A percentile compares a stretch with the other conserved stretches of the same genome.
These are phyloP conservation scores for Microtus agrestis DNA, from an alignment of 2,797 vertebrate genomes.

Conservation along the genomic window DNA sequence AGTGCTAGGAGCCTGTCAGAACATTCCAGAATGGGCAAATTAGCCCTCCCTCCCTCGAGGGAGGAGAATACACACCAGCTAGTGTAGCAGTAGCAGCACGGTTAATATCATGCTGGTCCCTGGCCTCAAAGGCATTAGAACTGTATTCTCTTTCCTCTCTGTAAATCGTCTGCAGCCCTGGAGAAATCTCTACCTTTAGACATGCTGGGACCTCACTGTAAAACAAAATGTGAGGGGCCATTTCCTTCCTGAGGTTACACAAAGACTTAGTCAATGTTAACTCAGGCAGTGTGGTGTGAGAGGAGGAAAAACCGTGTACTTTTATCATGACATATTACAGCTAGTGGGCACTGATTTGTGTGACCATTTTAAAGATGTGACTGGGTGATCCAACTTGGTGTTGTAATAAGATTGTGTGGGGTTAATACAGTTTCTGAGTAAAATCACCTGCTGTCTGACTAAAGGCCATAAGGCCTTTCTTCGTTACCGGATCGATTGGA, in stretches of 20 bases:
- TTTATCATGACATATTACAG: background rate
- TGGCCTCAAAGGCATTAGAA: background rate
- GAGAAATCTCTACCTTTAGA: background rate
- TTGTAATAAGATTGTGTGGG: background rate
- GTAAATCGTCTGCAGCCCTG: background rate
- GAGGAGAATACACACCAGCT: background rate
- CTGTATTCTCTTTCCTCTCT: background rate
- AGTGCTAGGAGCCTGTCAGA: constrained; percentile 15
- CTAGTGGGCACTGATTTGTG: background rate
- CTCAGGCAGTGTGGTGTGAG: background rate
- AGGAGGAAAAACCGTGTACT: constrained; percentile 15
- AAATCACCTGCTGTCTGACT: background rate
- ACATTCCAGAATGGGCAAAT: background rate
- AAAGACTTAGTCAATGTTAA: constrained; percentile 2
- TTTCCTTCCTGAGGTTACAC: background rate
- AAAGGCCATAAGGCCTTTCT: constrained; percentile 7
- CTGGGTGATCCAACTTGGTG: constrained; percentile 4
- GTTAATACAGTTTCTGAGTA: constrained; percentile 19
- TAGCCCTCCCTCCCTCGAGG: background rate
- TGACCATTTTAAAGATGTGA: constrained; percentile 8
- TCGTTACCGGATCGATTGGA: background rate
- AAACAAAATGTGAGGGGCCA: background rate
- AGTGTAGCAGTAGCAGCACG: background rate
- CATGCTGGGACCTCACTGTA: background rate
- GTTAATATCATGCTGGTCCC: background rate